A percentile compares a stretch with the other conserved stretches of the same genome.
These are phyloP conservation scores for Lycocorax pyrrhopterus DNA, from an alignment of 2,113 vertebrate species.

Conservation along the genomic window DNA sequence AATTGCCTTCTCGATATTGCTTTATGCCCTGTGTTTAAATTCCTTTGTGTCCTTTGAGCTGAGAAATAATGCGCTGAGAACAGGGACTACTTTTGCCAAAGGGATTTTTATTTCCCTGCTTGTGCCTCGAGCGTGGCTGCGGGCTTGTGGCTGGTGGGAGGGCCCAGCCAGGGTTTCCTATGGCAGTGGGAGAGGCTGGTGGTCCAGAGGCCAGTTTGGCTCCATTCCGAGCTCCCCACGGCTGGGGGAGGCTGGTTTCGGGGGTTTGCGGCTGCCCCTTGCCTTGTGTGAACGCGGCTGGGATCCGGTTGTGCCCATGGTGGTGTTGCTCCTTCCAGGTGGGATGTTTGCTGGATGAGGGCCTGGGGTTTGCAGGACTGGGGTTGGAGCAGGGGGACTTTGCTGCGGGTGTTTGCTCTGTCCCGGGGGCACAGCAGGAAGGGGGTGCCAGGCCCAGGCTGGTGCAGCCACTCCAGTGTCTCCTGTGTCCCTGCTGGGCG, in stretches of 20 bases:
- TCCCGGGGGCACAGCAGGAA: neutral
- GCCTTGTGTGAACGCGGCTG: fast-evolving
- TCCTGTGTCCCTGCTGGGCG: neutral
- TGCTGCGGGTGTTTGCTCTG: neutral
- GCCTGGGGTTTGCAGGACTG: neutral
- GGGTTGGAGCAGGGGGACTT: neutral
- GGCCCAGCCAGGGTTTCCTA: fast-evolving
- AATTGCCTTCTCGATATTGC: slow-evolving; percentile 31
- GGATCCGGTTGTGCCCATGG: fast-evolving
- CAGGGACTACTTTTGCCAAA: neutral
- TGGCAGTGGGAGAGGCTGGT: neutral
- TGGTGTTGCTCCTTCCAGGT: neutral
- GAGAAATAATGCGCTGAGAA: neutral
- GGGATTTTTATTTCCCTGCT: neutral
- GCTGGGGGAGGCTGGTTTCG: neutral
- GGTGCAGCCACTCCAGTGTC: fast-evolving
- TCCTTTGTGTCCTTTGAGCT: slow-evolving; percentile 46
- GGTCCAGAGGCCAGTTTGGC: neutral
- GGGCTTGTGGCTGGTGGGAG: fast-evolving
- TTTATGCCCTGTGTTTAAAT: slow-evolving; percentile 36
- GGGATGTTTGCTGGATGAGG: neutral
- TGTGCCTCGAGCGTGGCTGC: neutral
- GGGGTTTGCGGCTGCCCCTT: neutral
- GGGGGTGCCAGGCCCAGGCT: neutral
- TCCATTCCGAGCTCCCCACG: fast-evolving